Evolutionary conservation across 64 coral and sea anemone species (phyloP), one percentile per base, ranked within the genome.

Genomic region (Porites australiensis): DNA sequence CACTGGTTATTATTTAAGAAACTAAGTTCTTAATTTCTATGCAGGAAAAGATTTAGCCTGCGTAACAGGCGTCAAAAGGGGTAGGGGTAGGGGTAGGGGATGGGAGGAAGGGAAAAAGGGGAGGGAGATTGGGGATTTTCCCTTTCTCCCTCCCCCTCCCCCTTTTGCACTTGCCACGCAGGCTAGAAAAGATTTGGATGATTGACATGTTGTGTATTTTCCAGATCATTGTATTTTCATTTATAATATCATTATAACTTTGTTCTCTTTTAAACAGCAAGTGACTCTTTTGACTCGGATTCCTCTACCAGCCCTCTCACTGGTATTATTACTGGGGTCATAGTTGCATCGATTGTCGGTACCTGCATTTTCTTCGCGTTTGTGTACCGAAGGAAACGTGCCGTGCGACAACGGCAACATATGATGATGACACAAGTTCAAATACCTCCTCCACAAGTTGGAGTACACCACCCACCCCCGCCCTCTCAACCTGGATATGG

Each of bases 401-500:
- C 21, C 54, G 44, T 16, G 23, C 78, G 4, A 43, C 78, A 81
- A 16, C 73, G 50, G 47, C 13, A 50, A 12, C 73, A 76, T 50
- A 47, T 16, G 5, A 19, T 76, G 47, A 19, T 47, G 18, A 12
- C 43, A 50, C 73, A 45, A 51, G 8, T 50, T 50, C 3, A 76
- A 19, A 44, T 45, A 22, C 11, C 77, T 60, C 22, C 77, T 21
- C 21, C 14, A 12, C 54, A 80, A 80, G 54, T 13, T 37, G 27
- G 10, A 2, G 37, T 60, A 20, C 53, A 80, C 13, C 77, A 80
- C 77, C 50, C 77, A 60, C 77, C 77, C 22, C 53, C 53, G 14
- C 53, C 57, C 9, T 9, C 19, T 80, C 77, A 80, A 15, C 54
- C 77, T 18, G 77, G 77, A 16, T 60, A 80, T 80, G 77, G 22